A percentile compares a stretch with the other conserved stretches of the same genome.
Evolutionary conservation across 2,797 vertebrate genomes (phyloP).

Genomic region (Kryptolebias ocellatus): DNA sequence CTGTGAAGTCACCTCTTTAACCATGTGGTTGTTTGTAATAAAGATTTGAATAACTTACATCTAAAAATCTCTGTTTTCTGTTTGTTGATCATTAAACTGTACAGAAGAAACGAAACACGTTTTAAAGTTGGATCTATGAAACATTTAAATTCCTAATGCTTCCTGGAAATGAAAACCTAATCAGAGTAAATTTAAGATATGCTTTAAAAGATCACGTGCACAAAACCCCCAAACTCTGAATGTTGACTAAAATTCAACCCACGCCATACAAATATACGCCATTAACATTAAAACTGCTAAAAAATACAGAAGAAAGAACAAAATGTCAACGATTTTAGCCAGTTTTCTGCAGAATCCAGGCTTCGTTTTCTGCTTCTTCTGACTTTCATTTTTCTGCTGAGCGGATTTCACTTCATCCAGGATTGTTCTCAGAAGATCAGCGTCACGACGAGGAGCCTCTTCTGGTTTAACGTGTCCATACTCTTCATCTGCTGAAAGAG

Average conservation of each 20-base stretch:
- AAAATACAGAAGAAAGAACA: slow-evolving; percentile 50
- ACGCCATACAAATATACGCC: background rate
- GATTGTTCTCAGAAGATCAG: slow-evolving; percentile 44
- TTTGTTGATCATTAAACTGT: no score
- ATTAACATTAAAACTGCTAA: background rate
- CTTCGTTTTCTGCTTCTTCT: background rate
- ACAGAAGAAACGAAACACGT: no score
- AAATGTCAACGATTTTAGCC: slow-evolving; percentile 29
- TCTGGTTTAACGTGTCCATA: background rate
- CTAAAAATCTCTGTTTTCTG: no score
- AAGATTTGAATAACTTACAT: no score
- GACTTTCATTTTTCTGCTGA: slow-evolving; percentile 2
- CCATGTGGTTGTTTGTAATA: no score
- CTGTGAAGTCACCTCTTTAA: no score
- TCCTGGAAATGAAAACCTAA: no score
- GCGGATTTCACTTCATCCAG: slow-evolving; percentile 56
- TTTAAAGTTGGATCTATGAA: no score
- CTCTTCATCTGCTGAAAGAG: background rate
- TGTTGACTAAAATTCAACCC: background rate
- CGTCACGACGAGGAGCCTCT: background rate
- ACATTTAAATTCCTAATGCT: no score
- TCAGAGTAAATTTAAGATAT: no score
- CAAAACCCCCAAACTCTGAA: no score
- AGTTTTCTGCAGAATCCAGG: slow-evolving; percentile 10
- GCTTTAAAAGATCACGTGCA: no score